A percentile compares a stretch with the other conserved stretches of the same genome.
Evolutionary conservation across 2,888 invertebrate genomes (phyloP).

Genomic region (Noctua comes): DNA sequence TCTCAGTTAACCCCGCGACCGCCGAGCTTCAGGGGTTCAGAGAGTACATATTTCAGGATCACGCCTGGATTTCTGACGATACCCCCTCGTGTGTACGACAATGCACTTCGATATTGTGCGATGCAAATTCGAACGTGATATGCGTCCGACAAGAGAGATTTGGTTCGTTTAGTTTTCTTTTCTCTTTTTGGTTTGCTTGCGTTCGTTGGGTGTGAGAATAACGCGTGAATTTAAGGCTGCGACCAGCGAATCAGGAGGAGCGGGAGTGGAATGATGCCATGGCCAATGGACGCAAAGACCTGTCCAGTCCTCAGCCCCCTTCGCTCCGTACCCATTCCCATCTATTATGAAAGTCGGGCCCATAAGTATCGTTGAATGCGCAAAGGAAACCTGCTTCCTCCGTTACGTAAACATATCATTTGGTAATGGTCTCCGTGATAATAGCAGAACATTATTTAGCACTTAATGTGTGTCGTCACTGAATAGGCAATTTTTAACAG

Average conservation of each 20-base stretch:
- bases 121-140: slow-evolving; percentile 71
- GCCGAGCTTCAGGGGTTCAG: slow-evolving; percentile 65
- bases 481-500: slow-evolving; percentile 62
- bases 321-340: neutral
- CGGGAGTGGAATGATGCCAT: neutral
- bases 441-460: slow-evolving; percentile 61
- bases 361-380: slow-evolving; percentile 22
- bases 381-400: slow-evolving; percentile 66
- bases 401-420: slow-evolving; percentile 53
- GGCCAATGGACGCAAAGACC: neutral
- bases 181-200: slow-evolving; percentile 31
- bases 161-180: slow-evolving; percentile 56
- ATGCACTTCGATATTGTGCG: slow-evolving; percentile 72
- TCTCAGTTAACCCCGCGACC: slow-evolving; percentile 74
- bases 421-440: slow-evolving; percentile 59
- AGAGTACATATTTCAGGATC: slow-evolving; percentile 81
- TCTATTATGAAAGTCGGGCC: slow-evolving; percentile 4
- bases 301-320: neutral
- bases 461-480: slow-evolving; percentile 60
- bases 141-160: slow-evolving; percentile 65
- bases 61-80: slow-evolving; percentile 72
- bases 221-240: neutral
- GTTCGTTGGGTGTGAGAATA: slow-evolving; percentile 6
- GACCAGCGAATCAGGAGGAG: neutral
- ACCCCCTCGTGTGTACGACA: slow-evolving; percentile 64